Evolutionary conservation across 2,888 invertebrate species (phyloP).

Genomic region (Rhorus exstirpatorius): DNA sequence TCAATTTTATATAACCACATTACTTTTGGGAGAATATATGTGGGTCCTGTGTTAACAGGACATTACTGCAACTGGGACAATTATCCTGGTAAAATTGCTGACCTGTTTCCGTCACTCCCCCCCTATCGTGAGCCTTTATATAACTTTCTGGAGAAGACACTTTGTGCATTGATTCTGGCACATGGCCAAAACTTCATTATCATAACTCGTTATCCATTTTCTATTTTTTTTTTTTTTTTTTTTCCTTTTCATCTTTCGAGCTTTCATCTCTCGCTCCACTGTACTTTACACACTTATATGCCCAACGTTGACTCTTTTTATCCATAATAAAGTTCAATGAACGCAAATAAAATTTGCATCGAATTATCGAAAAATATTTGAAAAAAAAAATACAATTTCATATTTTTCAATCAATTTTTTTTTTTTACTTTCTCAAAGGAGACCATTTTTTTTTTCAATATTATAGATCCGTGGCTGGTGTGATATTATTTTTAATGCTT

Average conservation of each 20-base stretch:
- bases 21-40: constrained; percentile 18
- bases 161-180: constrained; percentile 58
- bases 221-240: too few species aligned
- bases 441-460: constrained; percentile 26
- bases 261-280: background rate
- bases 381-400: background rate
- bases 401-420: too few species aligned
- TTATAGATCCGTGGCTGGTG: constrained; percentile 87
- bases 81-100: constrained; percentile 57
- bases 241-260: background rate
- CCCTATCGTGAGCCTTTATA: constrained; percentile 4
- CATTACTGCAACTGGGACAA: constrained; percentile 60
- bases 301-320: too few species aligned
- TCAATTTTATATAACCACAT: too few species aligned
- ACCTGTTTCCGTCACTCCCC: constrained; percentile 47
- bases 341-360: background rate
- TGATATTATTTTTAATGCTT: constrained; percentile 88
- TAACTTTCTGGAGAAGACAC: constrained; percentile 24
- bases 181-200: constrained; percentile 61
- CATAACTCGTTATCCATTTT: constrained; percentile 39
- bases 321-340: background rate
- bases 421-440: background rate
- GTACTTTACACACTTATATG: background rate
- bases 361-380: background rate
- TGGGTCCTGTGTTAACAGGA: background rate